Evolutionary conservation across 2,888 invertebrate species (phyloP), one percentile per base, ranked within the genome.

Genomic region (Falcaria lacertinaria): DNA sequence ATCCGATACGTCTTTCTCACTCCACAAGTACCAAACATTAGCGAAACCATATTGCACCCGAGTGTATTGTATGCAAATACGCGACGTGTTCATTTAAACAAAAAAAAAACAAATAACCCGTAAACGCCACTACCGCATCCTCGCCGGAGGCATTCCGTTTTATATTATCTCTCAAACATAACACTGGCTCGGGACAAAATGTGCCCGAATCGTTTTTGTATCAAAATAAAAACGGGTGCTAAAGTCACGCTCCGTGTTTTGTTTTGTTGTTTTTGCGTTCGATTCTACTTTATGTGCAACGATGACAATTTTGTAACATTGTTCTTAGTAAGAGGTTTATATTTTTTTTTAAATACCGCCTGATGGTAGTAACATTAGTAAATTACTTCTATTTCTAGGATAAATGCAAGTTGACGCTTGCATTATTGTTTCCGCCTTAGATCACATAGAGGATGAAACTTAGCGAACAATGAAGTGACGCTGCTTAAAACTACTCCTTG

Each of bases 1-100:
- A 50, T 44, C 52, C 56, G 48, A 60, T 62, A 54, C 54, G 59
- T 57, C 51, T 62, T 49, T 60, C 53, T 50, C 49, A 51, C 51
- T 56, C 57, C 45, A 49, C 50, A 52, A 50, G 52, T 47, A 45
- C 42, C 35, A 44, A 55, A 66, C 69, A 78, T 82, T 81, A 80
- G 80, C 75, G 64, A 59, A 60, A 60, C 73, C 85, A 83, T 85
- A 85, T 83, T 82, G 85, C 85, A 82, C 83, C 77, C 71, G 60
- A 43, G 37, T 47, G 74, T 78, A 89, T 89, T 89, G 88, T 88
- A 88, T 88, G 88, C 88, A 81, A 88, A 88, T 86, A 53, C 45
- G 43, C 36, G 68, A 82, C 86, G 80, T 88, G 87, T 86, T 76
- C 78, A 80, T 83, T 81, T 80, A 57, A 63, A 75, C 63, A 68